These are phyloP conservation scores for Vandiemenella viatica DNA, from an alignment of 2,888 invertebrate genomes.

Conservation along the genomic window DNA sequence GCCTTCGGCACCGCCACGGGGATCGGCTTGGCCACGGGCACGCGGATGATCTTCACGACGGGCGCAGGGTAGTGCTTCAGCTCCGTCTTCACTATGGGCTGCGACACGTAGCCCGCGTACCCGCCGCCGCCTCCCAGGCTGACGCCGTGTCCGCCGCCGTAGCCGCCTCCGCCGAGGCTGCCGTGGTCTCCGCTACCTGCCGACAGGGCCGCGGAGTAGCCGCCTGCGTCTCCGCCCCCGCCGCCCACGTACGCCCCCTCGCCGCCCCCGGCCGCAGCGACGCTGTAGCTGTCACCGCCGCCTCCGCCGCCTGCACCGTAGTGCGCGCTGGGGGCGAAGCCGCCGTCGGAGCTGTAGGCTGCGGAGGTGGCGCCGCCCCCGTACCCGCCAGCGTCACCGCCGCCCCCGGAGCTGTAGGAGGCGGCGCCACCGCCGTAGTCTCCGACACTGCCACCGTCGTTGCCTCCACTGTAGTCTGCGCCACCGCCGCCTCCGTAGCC, in stretches of 20 bases:
- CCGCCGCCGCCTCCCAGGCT: background rate
- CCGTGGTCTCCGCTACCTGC: background rate
- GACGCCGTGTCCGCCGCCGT: background rate
- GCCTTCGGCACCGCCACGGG: constrained; percentile 52
- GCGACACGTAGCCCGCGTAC: background rate
- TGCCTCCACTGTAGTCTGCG: background rate
- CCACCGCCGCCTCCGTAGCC: constrained; percentile 1
- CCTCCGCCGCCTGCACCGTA: no score
- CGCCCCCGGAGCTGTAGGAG: background rate
- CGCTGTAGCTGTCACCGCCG: background rate
- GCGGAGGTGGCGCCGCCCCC: background rate
- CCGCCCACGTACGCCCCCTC: background rate
- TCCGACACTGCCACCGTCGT: background rate
- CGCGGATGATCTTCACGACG: constrained; percentile 9
- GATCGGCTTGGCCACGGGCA: constrained; percentile 41
- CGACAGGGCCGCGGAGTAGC: background rate
- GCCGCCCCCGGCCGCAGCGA: background rate
- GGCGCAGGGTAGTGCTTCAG: constrained; percentile 8
- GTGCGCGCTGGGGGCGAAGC: no score
- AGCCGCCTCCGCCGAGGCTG: background rate
- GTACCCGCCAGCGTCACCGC: background rate
- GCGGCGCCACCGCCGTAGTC: background rate
- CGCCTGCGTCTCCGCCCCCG: background rate
- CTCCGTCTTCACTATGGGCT: constrained; percentile 4
- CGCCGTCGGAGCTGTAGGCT: background rate